These are phyloP conservation scores for Cynopterus brachyotis DNA, from an alignment of 2,113 vertebrate genomes.

Conservation along the genomic window DNA sequence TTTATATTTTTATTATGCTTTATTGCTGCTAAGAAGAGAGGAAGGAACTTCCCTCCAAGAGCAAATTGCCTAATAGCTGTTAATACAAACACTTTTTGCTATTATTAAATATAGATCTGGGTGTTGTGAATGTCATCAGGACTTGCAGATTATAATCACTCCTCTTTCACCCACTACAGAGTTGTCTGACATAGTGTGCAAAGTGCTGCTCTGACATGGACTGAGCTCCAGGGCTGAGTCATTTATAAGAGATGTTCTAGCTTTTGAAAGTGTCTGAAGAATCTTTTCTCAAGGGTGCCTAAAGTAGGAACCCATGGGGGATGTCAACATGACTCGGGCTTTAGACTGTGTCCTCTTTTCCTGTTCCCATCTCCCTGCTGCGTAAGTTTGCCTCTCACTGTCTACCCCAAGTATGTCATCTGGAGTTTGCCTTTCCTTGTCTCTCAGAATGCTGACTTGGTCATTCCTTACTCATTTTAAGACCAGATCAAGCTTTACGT, in stretches of 20 bases:
- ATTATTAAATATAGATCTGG: conserved; percentile 60
- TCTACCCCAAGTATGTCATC: rapidly evolving
- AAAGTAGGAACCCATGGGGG: not conserved
- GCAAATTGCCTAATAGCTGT: not conserved
- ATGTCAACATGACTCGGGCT: not conserved
- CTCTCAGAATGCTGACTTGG: rapidly evolving
- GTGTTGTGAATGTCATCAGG: not conserved
- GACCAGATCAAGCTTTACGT: not conserved
- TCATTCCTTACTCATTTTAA: not conserved
- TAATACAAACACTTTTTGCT: not conserved
- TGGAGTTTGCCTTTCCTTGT: not conserved
- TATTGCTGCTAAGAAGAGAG: not conserved
- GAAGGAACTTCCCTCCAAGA: not conserved
- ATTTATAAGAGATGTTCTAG: not conserved
- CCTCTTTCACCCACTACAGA: not conserved
- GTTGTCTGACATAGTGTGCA: not conserved
- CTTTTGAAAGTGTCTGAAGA: not conserved
- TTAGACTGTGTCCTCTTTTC: rapidly evolving
- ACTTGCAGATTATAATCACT: conserved; percentile 21
- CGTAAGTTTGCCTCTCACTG: rapidly evolving
- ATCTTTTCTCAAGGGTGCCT: not conserved
- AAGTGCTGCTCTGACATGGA: not conserved
- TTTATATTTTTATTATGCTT: conserved; percentile 14
- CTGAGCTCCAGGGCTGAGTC: not conserved
- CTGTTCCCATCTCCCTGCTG: too few relatives aligned